Evolutionary conservation across 1,140 invertebrate species (phyloP).

Genomic region (Mya arenaria): DNA sequence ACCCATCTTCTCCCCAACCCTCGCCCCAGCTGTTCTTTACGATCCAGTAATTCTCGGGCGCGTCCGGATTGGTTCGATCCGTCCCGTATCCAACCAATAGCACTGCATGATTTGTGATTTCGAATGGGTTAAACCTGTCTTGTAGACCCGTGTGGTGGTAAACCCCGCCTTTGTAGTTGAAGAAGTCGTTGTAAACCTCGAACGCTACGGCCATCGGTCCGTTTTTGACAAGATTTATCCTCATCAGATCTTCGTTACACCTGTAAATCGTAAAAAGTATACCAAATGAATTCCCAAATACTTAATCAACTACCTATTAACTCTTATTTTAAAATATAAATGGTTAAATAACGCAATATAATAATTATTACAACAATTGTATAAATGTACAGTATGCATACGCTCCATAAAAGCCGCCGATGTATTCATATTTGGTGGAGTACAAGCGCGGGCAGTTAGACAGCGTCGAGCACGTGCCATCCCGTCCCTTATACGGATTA

Average conservation of each 20-base stretch:
- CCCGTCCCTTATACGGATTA: conserved; percentile 81
- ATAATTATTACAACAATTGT: neutral
- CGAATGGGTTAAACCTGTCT: conserved; percentile 76
- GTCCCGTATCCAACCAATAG: conserved; percentile 80
- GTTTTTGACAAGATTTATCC: conserved; percentile 81
- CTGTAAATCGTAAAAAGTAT: conserved; percentile 53
- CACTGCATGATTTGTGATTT: conserved; percentile 80
- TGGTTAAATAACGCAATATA: no score
- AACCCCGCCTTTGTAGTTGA: conserved; percentile 79
- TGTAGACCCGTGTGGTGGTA: conserved; percentile 75
- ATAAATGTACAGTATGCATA: conserved; percentile 31
- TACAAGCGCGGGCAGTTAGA: conserved; percentile 78
- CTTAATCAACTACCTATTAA: no score
- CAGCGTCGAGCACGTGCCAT: conserved; percentile 74
- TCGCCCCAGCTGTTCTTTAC: conserved; percentile 83
- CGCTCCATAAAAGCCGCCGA: conserved; percentile 83
- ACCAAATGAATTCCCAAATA: neutral
- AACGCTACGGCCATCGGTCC: conserved; percentile 84
- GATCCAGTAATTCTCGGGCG: conserved; percentile 77
- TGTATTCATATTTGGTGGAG: conserved; percentile 82
- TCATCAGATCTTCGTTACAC: conserved; percentile 84
- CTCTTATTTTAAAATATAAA: no score
- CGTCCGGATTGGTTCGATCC: conserved; percentile 60
- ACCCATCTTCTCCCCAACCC: conserved; percentile 84
- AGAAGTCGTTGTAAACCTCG: conserved; percentile 82